Conservation (phyloP, 2,113 vertebrate species). For the Rhadina sibilatrix region DNA sequence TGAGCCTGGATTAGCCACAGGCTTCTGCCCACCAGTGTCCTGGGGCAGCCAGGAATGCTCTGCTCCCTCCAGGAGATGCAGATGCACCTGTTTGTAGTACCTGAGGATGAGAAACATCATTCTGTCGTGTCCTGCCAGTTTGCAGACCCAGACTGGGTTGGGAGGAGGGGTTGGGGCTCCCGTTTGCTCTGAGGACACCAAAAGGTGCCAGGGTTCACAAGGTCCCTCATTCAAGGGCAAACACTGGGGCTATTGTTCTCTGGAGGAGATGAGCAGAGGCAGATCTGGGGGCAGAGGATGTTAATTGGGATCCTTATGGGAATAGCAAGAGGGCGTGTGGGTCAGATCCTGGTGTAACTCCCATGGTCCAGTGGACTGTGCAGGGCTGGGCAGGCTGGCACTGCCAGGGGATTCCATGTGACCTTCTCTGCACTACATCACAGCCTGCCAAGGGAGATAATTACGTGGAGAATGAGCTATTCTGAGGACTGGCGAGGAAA, state of each 20-base stretch:
- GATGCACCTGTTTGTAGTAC: not conserved
- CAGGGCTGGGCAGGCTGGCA: not conserved
- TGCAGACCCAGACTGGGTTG: not conserved
- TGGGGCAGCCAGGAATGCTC: not conserved
- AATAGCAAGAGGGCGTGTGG: not conserved
- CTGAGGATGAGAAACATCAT: not conserved
- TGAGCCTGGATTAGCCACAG: not conserved
- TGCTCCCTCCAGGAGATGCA: not conserved
- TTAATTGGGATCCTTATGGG: conserved; percentile 22
- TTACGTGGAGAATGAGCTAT: not conserved
- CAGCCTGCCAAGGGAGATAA: conserved; percentile 29
- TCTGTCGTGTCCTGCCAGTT: not conserved
- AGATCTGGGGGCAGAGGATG: not conserved
- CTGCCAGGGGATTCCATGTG: not conserved
- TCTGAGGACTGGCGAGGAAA: not conserved
- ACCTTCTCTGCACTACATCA: not conserved
- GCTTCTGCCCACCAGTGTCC: fast-evolving
- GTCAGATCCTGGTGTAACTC: not conserved
- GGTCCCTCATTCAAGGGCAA: not conserved
- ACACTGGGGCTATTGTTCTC: conserved; percentile 31
- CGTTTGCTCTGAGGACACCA: not conserved
- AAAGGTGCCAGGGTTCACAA: not conserved
- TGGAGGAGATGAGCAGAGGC: not conserved
- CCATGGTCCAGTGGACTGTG: not conserved
- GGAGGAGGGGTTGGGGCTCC: not conserved